phyloP scores from a whole-genome alignment of 2,797 vertebrate species.

The Myotis pilosus region DNA sequence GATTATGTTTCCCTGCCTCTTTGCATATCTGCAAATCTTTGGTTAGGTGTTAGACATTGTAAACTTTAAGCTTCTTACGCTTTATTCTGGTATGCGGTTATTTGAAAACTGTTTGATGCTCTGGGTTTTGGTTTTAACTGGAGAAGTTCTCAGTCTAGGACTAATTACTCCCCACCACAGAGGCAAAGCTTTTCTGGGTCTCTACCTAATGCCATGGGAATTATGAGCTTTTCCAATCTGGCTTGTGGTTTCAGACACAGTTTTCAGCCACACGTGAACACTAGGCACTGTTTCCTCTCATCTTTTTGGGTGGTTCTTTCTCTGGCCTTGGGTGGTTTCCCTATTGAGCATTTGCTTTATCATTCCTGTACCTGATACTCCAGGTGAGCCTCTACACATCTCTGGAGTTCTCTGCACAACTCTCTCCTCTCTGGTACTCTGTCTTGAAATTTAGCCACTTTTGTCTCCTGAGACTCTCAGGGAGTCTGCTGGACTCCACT shows the following conservation, averaged over 20 bases:
- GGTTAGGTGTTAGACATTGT: not conserved
- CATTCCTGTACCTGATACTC: not conserved
- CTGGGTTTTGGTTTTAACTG: not conserved
- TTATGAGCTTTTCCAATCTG: not conserved
- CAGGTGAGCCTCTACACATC: not conserved
- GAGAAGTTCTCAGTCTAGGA: not conserved
- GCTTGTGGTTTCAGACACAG: not conserved
- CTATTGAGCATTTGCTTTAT: not conserved
- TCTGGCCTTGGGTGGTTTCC: not conserved
- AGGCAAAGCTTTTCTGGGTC: not conserved
- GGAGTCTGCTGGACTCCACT: not conserved
- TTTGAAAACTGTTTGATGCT: slow-evolving; percentile 20
- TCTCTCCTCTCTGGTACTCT: not conserved
- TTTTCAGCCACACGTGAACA: not conserved
- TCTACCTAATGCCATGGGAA: not conserved
- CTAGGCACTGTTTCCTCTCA: not conserved
- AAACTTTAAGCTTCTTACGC: slow-evolving; percentile 29
- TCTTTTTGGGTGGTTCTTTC: not conserved
- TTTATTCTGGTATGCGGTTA: not conserved
- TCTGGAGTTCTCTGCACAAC: not conserved
- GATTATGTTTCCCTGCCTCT: not conserved
- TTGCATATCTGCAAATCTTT: not conserved
- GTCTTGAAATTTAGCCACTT: not conserved
- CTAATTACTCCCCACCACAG: not conserved
- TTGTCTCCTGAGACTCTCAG: not conserved